Base-by-base conservation (phyloP, 2,113 vertebrate genomes). In the Carlito syrichta region DNA sequence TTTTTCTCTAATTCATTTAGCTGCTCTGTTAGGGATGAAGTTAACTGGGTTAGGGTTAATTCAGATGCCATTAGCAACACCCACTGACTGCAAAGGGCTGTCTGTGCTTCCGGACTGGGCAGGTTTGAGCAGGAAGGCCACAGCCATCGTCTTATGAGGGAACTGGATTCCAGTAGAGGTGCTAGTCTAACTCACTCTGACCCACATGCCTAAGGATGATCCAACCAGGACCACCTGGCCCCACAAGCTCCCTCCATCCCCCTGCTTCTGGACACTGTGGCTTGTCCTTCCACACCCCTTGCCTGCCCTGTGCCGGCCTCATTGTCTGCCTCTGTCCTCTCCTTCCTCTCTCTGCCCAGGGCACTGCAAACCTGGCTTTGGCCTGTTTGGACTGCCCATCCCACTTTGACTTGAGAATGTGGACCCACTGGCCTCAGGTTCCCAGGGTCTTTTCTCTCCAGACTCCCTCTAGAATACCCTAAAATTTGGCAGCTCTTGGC, bases 271-370 rank as follows among this genome's bases (percentile, higher is more conserved):
- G 52, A 76, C 20, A 10, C 23, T 0, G 48, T 35, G 35, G 25
- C 43, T 60, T 14, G 4, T 32, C 48, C 35, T 16, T 63, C 22
- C 20, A 6, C 22, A 81, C 13, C 1, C 5, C 6, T 4, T 5
- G 2, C 32, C 23, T 54, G 9, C 48, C 19, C 30, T 3, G 4
- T 52, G 32, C 11, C 1, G 38, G 56, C 63, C 95, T 74, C 69
- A 14, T 22, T 12, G 16, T 81, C 73, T 0, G 0, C 0, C 22
- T 45, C 43, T 32, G 30, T 40, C 62, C 25, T 38, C 3, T 0
- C 0, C 1, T 0, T 0, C 20, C 54, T 77, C 14, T 25, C 40
- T 84, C 88, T 56, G 45, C 12, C 48, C 14, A 40, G 22, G 17
- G 52, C 1, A 35, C 1, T 8, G 6, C 5, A 45, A 1, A 3